These are phyloP conservation scores for Pachycephala philippinensis DNA, from an alignment of 2,113 vertebrate species.

Conservation along the genomic window DNA sequence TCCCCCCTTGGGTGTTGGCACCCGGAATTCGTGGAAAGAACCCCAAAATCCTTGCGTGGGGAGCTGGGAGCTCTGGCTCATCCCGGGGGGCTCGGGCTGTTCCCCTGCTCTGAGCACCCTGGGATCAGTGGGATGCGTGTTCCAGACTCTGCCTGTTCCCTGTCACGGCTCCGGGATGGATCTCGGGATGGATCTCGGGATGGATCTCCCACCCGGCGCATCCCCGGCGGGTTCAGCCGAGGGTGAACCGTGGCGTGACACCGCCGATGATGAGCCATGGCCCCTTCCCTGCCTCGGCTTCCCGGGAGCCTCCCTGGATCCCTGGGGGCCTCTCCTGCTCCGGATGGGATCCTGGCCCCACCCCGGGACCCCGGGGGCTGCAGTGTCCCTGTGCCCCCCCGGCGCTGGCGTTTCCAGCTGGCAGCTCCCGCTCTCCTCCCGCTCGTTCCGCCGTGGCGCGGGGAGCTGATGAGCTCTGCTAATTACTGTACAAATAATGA, in stretches of 20 bases:
- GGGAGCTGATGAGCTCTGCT: not conserved
- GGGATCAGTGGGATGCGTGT: rapidly evolving
- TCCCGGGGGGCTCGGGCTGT: rapidly evolving
- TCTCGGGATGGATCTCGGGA: not conserved
- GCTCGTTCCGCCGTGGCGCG: not conserved
- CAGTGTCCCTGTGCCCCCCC: not conserved
- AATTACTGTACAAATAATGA: constrained; percentile 10
- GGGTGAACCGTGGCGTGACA: not conserved
- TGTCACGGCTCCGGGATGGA: not conserved
- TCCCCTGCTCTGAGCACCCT: not conserved
- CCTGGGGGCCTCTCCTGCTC: too few species aligned
- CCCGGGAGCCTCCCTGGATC: not conserved
- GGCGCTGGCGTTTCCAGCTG: not conserved
- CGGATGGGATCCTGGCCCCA: rapidly evolving
- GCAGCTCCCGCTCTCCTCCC: not conserved
- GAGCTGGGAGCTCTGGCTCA: not conserved
- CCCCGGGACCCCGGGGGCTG: not conserved
- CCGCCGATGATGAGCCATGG: rapidly evolving
- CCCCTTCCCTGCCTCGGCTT: rapidly evolving
- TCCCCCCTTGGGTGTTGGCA: not conserved
- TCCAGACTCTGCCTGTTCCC: not conserved
- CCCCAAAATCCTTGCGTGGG: rapidly evolving
- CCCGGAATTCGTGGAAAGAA: not conserved
- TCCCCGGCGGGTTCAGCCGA: not conserved
- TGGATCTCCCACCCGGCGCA: not conserved